A percentile compares a stretch with the other conserved stretches of the same genome.
Evolutionary conservation across 2,113 vertebrate species (phyloP).

Genomic region (Apodemus speciosus): DNA sequence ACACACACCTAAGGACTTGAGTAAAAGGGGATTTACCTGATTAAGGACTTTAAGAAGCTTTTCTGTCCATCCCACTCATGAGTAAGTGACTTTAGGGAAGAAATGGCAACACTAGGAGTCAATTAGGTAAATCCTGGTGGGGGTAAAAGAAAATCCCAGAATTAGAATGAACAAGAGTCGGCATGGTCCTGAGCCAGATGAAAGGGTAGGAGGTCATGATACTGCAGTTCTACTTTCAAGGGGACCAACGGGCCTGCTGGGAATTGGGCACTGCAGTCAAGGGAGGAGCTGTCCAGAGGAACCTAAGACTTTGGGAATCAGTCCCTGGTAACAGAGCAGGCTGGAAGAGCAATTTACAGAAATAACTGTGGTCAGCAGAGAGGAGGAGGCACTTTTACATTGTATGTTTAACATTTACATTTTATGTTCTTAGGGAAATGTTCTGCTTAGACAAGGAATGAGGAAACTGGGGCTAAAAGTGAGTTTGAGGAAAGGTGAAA

Average conservation of each 20-base stretch:
- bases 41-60: not conserved
- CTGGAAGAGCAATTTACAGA: not conserved
- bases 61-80: not conserved
- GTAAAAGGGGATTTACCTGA: not conserved
- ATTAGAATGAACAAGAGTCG: not conserved
- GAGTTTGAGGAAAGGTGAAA: not conserved
- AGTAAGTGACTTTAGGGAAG: not conserved
- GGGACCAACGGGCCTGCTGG: not conserved
- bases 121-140: not conserved
- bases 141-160: not conserved
- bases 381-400: not conserved
- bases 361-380: not conserved
- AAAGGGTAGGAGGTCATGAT: not conserved
- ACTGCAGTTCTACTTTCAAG: not conserved
- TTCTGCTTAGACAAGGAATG: not conserved
- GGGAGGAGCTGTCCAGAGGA: not conserved
- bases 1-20: not conserved
- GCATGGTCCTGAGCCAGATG: not conserved
- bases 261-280: not conserved
- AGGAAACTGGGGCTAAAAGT: not conserved
- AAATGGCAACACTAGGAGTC: not conserved
- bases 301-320: not conserved
- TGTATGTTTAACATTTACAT: not conserved
- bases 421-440: not conserved
- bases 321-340: not conserved